Evolutionary conservation across 2,888 invertebrate species (phyloP), one percentile per base, ranked within the genome.

Genomic region (Aphodius sticticus): DNA sequence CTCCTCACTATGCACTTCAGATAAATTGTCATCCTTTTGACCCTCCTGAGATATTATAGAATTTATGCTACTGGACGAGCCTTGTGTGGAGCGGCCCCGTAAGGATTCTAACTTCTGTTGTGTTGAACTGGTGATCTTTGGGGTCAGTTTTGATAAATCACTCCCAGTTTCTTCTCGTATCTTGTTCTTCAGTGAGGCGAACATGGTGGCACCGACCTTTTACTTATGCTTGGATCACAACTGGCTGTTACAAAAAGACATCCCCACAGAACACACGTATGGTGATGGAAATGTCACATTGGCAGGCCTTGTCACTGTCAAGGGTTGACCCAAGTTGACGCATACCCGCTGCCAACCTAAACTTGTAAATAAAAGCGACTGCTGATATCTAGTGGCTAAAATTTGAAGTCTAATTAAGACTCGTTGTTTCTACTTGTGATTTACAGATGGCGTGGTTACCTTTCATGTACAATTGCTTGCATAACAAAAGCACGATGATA

Each of bases 151-250:
- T 6, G 88, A 88, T 79, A 96, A 91, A 88, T 96, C 96, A 87
- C 93, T 95, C 76, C 96, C 96, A 82, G 96, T 96, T 91, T 96
- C 96, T 88, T 96, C 96, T 85, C 95, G 94, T 85, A 96, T 96
- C 91, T 96, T 96, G 89, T 96, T 96, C 89, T 96, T 96, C 83
- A 97, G 90, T 86, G 95, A 95, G 77, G 96, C 94, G 89, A 97
- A 97, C 96, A 97, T 97, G 36, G 36, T 78, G 7, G 53, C 53
- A 9, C 7, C 53, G 9, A 9, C 12, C 53, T 53, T 53, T 53
- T 53, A 53, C 53, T 53, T 53, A 53, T 12, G 12, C 53, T 53
- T 53, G 53, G 7, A 7, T 7, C 9, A 12, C 53, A 53, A 53
- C 53, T 53, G 53, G 53, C 4, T 53, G 53, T 53, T 53, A 53